Percentiles rank a stretch among this genome's conserved stretches.
Evolutionary conservation across 2,113 vertebrate genomes (phyloP).

Genomic region (Chaenocephalus aceratus): DNA sequence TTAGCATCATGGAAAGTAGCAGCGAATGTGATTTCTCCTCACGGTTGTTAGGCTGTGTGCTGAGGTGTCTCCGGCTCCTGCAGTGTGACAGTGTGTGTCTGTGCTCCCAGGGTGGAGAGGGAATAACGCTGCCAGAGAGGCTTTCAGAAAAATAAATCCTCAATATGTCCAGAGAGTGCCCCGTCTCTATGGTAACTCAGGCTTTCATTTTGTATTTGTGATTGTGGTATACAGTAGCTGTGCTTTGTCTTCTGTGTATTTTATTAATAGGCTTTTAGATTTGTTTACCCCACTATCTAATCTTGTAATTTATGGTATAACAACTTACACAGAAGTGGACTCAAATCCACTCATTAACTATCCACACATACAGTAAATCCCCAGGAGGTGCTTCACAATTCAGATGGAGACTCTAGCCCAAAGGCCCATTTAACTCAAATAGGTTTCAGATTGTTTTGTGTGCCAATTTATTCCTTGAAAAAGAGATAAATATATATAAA

Average conservation of each 20-base stretch:
- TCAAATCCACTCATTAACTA: not conserved
- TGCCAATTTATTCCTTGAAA: not conserved
- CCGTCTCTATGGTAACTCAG: conserved; percentile 84
- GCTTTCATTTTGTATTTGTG: conserved; percentile 55
- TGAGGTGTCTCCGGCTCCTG: conserved; percentile 33
- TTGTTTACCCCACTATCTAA: not conserved
- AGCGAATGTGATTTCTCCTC: conserved; percentile 8
- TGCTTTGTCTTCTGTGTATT: conserved; percentile 58
- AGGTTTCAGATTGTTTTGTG: not conserved
- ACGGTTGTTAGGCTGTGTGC: conserved; percentile 19
- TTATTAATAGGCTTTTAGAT: conserved; percentile 31
- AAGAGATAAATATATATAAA: not conserved
- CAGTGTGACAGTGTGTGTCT: conserved; percentile 54
- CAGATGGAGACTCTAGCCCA: not conserved
- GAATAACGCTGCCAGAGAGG: conserved; percentile 70
- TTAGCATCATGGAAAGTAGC: conserved; percentile 29
- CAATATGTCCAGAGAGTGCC: conserved; percentile 71
- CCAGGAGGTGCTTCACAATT: not conserved
- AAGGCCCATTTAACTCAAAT: not conserved
- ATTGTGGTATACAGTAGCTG: conserved; percentile 7
- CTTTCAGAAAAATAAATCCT: conserved; percentile 76
- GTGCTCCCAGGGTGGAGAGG: conserved; percentile 57
- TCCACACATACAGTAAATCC: not conserved
- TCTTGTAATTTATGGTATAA: not conserved
- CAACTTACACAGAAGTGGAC: not conserved